Base-by-base conservation (phyloP, 2,113 vertebrate genomes). In the Heteronetta atricapilla region DNA sequence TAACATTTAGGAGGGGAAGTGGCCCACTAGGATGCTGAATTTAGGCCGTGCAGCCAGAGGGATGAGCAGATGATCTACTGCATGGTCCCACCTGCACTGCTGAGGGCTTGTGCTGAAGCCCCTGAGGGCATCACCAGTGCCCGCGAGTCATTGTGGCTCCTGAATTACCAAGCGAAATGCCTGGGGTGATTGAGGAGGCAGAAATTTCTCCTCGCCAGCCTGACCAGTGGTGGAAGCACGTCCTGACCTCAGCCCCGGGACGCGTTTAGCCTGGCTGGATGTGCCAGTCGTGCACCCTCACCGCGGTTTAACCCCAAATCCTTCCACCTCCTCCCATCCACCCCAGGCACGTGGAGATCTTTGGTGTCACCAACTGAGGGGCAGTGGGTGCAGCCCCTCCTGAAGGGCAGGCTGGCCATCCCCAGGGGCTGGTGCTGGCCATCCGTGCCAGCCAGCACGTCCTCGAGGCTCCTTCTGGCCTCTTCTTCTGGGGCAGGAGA, bases 311-410 rank as follows among this genome's bases (percentile, higher is more conserved):
- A 53, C 68, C 12, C 28, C 40, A 60, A 67, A 56, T 17, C 28
- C 77, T n/a, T 10, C 14, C 56, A 42, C 13, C 28, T 48, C 46
- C 46, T 48, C 46, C 46, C 46, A 48, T 48, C 46, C 46, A 48
- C 46, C 46, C 46, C 46, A 48, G 46, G 46, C 46, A 22, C 10
- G 20, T 10, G 33, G 46, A 0, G 29, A 40, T 9, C 69, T 91
- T 63, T 7, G 25, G 36, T 3, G 5, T n/a, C 60, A 90, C 97
- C 79, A 64, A 98, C 97, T 73, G 82, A 88, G 0, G 73, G 90
- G 58, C 96, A 97, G 29, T 3, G 79, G 17, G 67, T 93, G 82
- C 95, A 97, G 82, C 62, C 9, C 50, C 88, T 97, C 88, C 82
- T 95, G 83, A 83, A 95, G 38, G 92, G 94, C 63, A 89, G 52